Base-by-base conservation (phyloP, 1,140 invertebrate species). In the Lepidurus apus region DNA sequence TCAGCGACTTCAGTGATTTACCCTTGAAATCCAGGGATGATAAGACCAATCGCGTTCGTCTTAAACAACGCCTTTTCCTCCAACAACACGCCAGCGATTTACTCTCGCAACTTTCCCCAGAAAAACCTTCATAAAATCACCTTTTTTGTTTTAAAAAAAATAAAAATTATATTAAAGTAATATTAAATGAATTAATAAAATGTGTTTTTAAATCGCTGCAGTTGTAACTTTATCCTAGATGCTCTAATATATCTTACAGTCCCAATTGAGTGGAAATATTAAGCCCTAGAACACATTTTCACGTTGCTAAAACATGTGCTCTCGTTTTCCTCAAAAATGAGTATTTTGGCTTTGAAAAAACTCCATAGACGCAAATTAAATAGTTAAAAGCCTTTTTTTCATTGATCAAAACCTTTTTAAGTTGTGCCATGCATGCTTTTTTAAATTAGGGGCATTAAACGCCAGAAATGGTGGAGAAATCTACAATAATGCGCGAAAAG, bases 361-460 rank as follows among this genome's bases (percentile, higher is more conserved):
- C n/a, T 65, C 53, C n/a, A 65, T 17, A 65, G 8, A n/a, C 21
- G 53, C 17, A 65, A 65, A 65, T n/a, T 21, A 13, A 65, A 7
- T 65, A 21, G 17, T 65, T 13, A 65, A 34, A 34, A 34, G 34
- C 34, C 34, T 34, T 65, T 65, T 13, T 65, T 65, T 65, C 53
- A 65, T 65, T 65, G 53, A 65, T 65, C 53, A 65, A 65, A 65
- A 13, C 53, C 21, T 65, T 65, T 65, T 65, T 65, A 65, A 65
- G 53, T 65, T 65, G 53, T 65, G 53, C 53, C 53, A 65, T 65
- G 53, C 53, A 65, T 34, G 34, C 34, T 34, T 34, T 26, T 34
- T 65, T 65, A 65, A 65, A 65, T 65, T 65, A 65, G 53, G 13
- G 53, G 34, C 17, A 65, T 65, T 65, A 65, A 65, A 65, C 53